Base-by-base conservation (phyloP, 2,113 vertebrate species). In the Buteo buteo region DNA sequence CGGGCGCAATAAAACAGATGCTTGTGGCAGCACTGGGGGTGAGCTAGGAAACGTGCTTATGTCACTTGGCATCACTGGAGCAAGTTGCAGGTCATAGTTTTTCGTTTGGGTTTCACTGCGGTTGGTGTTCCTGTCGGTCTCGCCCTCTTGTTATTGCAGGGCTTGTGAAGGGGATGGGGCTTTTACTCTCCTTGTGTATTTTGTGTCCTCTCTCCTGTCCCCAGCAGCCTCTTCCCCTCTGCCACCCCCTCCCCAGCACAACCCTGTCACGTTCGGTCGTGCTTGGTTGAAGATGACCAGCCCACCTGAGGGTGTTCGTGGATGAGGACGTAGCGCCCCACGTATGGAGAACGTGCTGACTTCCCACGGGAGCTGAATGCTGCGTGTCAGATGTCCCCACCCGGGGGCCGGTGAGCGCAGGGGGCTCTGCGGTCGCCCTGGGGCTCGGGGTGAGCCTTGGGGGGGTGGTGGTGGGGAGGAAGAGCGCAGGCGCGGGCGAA, bases 301-400 rank as follows among this genome's bases (percentile, higher is more conserved):
- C 55, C 26, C 64, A 70, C 38, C 52, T 20, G 44, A 76, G 59
- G 26, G 26, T 45, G 61, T 58, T 80, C 7, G 0, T 49, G 49
- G 62, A 29, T 0, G 0, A 64, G 69, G 55, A 54, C 0, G 0
- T 12, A 25, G 42, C 3, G 0, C 0, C 3, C 26, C 36, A 38
- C 0, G 1, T 54, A 32, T n/a, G 0, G 0, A 73, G 80, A 86
- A 21, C n/a, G 4, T 3, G 21, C 70, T 12, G 16, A 18, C 52
- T 82, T 77, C 50, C 1, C 0, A 0, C 52, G 44, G 24, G 61
- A 76, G 6, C 52, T 29, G 70, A 59, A 16, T 31, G 52, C 32
- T 71, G 50, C 0, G 0, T 61, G 31, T 74, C 42, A 67, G 36
- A 32, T 0, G 3, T 31, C 45, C 57, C 3, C 2, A 0, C 34